Evolutionary conservation across 2,113 vertebrate species (phyloP), one percentile per base, ranked within the genome.

Genomic region (Hiodon tergisus): DNA sequence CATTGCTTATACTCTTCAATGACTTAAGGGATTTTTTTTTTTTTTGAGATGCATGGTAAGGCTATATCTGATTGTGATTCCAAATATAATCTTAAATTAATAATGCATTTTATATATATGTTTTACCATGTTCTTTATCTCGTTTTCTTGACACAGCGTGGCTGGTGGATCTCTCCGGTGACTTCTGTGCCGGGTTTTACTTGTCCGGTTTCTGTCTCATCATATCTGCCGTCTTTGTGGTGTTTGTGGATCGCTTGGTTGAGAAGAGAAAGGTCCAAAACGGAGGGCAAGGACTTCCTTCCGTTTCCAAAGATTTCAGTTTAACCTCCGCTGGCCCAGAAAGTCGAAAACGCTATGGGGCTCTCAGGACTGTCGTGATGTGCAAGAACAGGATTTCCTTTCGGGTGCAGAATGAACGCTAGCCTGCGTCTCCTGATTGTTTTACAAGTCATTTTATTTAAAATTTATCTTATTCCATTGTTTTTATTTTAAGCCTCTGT

Each of bases 141-240:
- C 60, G 4, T 58, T 2, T 51, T 70, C n/a, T 46, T 69, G 52
- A 4, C 61, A 78, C 83, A 89, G 88, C 87, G 65, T 88, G 84
- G 85, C 78, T 88, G 81, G 87, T 89, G 81, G 88, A 88, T 57
- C 17, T 74, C 17, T 81, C 69, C 0, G 6, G 57, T 0, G 67
- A 82, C 81, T 88, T 78, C 80, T 60, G 84, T 51, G 0, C 71
- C 4, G 83, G 85, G 57, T 89, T 89, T 81, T 86, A 88, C 79
- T 71, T 89, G 31, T 84, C 88, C 0, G 86, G 88, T 31, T 4
- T 81, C 66, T 86, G 85, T 77, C 79, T 89, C 10, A 11, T 89
- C 5, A 69, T 71, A 0, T 86, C 88, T 0, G 78, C 76, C 0
- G 75, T 73, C 4, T 87, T 88, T n/a, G 82, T 89, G 13, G 51